Evolutionary conservation across 2,888 invertebrate genomes (phyloP), one percentile per base, ranked within the genome.

Genomic region (Trissolcus japonicus): DNA sequence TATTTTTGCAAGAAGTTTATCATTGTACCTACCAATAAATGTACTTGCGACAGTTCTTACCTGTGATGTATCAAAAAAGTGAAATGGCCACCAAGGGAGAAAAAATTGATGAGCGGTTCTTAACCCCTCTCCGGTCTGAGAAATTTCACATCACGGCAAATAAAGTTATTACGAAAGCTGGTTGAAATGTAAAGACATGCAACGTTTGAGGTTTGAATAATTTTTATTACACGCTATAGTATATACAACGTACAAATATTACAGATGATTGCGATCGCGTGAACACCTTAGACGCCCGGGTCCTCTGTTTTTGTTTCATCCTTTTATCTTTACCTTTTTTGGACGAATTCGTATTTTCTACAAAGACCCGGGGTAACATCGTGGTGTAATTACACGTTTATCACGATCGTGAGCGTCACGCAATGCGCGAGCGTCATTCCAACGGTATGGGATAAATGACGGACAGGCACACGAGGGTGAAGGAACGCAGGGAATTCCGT

Each of bases 161-260:
- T 76, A 69, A 62, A 76, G 79, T 72, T 61, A 69, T 79, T 73
- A 76, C 19, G 17, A 51, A 63, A 57, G 60, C 17, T 25, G 21
- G 57, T 1, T 56, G 43, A 72, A 62, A 73, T 72, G 68, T 51
- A 65, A 72, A 72, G 65, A 76, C 76, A 79, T 62, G 75, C 79
- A 21, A 68, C 61, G 29, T 62, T 60, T 72, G 35, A 51, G 66
- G 63, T 65, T 76, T 60, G 51, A 68, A 60, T 40, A 48, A 72
- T 78, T 67, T 68, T 79, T 74, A 74, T 78, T 75, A 69, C 40
- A 79, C 61, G 73, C 61, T 79, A 68, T 73, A 35, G 71, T 25
- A 81, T 84, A 83, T 83, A 85, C 82, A 85, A 81, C 80, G 81
- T 83, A 82, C 85, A 85, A 85, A 84, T 85, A 83, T 84, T 84